phyloP scores from a whole-genome alignment of 2,113 vertebrate species.

The Limnothrissa miodon region DNA sequence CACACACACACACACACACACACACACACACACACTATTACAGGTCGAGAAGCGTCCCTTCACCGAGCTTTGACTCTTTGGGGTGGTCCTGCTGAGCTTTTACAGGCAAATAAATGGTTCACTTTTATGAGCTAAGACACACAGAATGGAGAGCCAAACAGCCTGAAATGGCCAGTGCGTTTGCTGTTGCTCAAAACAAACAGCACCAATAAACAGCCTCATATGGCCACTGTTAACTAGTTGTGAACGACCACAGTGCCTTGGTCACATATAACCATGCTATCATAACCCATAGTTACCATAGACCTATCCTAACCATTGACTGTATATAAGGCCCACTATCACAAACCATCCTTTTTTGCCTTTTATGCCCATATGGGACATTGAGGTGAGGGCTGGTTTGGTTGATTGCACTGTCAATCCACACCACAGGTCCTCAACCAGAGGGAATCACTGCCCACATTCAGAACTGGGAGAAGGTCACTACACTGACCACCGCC shows the following conservation, averaged over 20 bases:
- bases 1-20: constrained; percentile 1
- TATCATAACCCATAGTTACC: no score
- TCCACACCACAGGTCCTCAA: not conserved
- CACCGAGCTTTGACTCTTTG: constrained; percentile 27
- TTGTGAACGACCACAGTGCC: no score
- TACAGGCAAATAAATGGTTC: constrained; percentile 54
- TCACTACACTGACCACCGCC: no score
- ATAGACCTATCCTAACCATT: no score
- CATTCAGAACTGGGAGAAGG: not conserved
- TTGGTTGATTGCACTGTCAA: not conserved
- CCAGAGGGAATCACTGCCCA: not conserved
- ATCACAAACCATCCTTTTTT: not conserved
- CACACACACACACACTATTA: constrained; percentile 28
- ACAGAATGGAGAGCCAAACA: constrained; percentile 36
- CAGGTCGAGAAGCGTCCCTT: constrained; percentile 12
- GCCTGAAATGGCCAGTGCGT: constrained; percentile 39
- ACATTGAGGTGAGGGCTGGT: not conserved
- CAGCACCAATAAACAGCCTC: not conserved
- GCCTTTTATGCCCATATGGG: not conserved
- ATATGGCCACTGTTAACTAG: not conserved
- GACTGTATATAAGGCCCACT: no score
- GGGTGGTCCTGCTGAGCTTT: constrained; percentile 35
- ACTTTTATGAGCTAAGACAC: constrained; percentile 52
- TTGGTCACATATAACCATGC: no score
- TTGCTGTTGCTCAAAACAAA: not conserved